These are phyloP conservation scores for Melinaea menophilus DNA, from an alignment of 2,888 invertebrate genomes.

Conservation along the genomic window DNA sequence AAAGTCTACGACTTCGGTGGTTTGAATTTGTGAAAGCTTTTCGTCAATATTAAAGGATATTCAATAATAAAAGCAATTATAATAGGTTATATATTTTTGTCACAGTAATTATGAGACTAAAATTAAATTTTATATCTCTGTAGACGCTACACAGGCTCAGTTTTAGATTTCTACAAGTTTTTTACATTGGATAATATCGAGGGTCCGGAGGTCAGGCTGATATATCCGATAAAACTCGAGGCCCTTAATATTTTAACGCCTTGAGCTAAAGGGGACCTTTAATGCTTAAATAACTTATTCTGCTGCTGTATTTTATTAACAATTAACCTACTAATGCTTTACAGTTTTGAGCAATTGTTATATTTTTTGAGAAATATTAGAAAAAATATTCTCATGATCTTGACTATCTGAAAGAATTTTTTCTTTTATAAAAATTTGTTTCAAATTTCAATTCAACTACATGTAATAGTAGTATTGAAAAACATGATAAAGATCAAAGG, in stretches of 20 bases:
- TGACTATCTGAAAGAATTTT: no score
- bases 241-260: neutral
- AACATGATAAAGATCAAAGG: no score
- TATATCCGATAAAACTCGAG: conserved; percentile 24
- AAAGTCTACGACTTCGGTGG: neutral
- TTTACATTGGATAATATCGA: conserved; percentile 35
- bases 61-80: no score
- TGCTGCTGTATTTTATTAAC: neutral
- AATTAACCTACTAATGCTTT: no score
- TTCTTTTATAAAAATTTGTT: conserved; percentile 22
- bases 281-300: neutral
- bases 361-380: no score
- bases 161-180: conserved; percentile 32
- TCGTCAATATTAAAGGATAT: no score
- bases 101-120: neutral
- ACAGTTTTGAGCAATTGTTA: no score
- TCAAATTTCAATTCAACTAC: conserved; percentile 22
- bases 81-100: no score
- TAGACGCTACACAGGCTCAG: conserved; percentile 19
- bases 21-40: neutral
- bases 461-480: no score
- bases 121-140: neutral
- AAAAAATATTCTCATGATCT: no score
- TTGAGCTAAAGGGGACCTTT: neutral
- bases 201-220: conserved; percentile 29